Evolutionary conservation across 2,797 vertebrate genomes (phyloP).

Genomic region (Phalloptychus januarius): DNA sequence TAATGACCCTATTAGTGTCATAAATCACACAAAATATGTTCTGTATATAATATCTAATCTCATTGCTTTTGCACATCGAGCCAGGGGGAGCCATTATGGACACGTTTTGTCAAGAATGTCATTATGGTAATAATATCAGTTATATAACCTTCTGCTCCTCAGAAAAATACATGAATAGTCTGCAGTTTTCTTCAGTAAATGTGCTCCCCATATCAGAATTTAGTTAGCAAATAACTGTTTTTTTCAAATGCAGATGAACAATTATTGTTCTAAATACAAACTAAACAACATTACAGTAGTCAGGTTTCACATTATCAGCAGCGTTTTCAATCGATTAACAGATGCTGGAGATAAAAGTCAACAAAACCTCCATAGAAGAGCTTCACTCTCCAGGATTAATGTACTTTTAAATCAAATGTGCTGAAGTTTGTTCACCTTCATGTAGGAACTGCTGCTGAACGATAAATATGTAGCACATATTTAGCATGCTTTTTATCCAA

Average conservation of each 20-base stretch:
- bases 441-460: not conserved
- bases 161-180: not conserved
- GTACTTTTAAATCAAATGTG: not conserved
- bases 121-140: not conserved
- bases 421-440: not conserved
- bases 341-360: not conserved
- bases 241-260: not conserved
- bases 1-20: not conserved
- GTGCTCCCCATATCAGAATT: not conserved
- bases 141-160: not conserved
- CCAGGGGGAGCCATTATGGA: not conserved
- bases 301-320: not conserved
- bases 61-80: not conserved
- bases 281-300: not conserved
- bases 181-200: not conserved
- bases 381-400: not conserved
- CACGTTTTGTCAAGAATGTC: not conserved
- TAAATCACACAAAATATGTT: slow-evolving; percentile 8
- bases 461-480: not conserved
- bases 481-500: not conserved
- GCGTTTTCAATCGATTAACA: not conserved
- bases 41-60: not conserved
- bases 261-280: not conserved
- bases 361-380: slow-evolving; percentile 2
- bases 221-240: not conserved